These are phyloP conservation scores for Dromiciops gliroides DNA, from an alignment of 2,113 vertebrate species.

Conservation along the genomic window DNA sequence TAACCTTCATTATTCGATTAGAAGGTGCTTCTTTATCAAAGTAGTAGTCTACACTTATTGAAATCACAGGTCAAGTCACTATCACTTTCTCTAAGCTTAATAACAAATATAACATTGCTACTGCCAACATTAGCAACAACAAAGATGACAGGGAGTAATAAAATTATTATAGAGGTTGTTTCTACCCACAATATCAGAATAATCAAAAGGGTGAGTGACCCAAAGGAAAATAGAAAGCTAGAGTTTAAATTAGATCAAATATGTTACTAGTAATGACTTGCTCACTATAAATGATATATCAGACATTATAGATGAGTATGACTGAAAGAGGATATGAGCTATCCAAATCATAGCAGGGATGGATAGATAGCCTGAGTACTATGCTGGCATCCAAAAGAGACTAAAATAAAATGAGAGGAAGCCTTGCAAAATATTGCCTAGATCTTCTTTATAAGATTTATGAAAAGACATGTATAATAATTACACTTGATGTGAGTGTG, in stretches of 20 bases:
- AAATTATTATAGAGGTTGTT: background rate
- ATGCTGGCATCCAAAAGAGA: background rate
- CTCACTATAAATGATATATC: background rate
- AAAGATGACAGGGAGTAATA: background rate
- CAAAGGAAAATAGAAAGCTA: background rate
- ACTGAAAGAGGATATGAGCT: background rate
- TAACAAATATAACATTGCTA: background rate
- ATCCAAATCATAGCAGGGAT: background rate
- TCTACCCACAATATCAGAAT: background rate
- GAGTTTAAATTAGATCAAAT: background rate
- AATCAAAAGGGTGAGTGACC: background rate
- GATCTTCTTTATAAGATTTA: background rate
- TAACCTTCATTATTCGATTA: background rate
- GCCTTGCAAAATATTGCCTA: background rate
- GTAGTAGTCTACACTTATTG: no score
- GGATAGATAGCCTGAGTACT: background rate
- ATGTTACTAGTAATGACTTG: background rate
- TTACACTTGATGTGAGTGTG: background rate
- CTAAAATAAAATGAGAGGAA: background rate
- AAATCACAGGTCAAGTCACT: background rate
- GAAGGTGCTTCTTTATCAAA: background rate
- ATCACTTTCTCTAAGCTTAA: background rate
- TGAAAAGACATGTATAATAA: no score
- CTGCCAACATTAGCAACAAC: background rate
- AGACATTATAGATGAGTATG: background rate